Conservation (phyloP, 1,140 invertebrate genomes). For the Bombus ignitus region DNA sequence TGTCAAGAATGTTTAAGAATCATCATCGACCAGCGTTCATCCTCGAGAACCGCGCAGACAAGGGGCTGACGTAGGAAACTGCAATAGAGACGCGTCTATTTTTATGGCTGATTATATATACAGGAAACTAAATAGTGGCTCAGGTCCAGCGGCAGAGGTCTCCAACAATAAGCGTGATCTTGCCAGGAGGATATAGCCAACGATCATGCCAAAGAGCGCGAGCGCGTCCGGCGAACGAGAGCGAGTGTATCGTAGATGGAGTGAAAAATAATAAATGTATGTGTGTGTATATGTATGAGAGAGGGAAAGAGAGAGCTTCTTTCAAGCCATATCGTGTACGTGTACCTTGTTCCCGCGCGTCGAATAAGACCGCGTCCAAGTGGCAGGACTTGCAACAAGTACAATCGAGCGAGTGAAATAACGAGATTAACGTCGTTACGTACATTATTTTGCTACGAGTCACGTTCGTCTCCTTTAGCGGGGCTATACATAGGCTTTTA, state of each 20-base stretch:
- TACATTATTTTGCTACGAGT: constrained; percentile 74
- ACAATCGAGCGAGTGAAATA: constrained; percentile 59
- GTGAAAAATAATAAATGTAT: not conserved
- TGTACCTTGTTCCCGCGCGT: constrained; percentile 60
- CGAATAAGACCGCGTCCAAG: constrained; percentile 31
- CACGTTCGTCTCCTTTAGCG: constrained; percentile 60
- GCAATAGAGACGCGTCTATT: constrained; percentile 74
- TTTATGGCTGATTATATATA: constrained; percentile 75
- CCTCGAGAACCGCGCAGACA: constrained; percentile 43
- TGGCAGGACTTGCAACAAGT: constrained; percentile 58
- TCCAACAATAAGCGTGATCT: constrained; percentile 70
- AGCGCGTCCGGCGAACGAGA: constrained; percentile 57
- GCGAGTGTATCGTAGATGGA: constrained; percentile 1
- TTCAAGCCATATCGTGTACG: constrained; percentile 68
- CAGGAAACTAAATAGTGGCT: constrained; percentile 61
- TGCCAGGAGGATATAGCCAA: constrained; percentile 63
- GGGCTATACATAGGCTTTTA: constrained; percentile 40
- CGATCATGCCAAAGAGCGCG: constrained; percentile 69
- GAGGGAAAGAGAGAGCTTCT: constrained; percentile 23
- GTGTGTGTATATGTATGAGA: not conserved
- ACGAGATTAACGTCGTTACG: constrained; percentile 48
- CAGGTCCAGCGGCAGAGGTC: constrained; percentile 60
- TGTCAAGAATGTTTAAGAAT: not conserved
- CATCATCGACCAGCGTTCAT: constrained; percentile 36
- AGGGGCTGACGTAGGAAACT: constrained; percentile 62